Base-by-base conservation (phyloP, 2,113 vertebrate genomes). In the Sakesphorus luctuosus region DNA sequence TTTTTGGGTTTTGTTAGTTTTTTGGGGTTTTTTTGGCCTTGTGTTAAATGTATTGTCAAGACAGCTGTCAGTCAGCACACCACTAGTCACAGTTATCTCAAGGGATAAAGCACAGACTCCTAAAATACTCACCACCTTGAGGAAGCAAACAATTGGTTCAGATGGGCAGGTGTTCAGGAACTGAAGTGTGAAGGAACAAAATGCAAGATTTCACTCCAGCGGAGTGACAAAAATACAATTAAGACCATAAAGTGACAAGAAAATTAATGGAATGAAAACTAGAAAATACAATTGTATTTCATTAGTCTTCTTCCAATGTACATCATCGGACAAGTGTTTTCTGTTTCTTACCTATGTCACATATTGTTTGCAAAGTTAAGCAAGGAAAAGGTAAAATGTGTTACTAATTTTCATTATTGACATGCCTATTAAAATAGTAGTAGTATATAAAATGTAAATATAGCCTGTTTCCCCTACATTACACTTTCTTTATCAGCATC, bases 61-160 rank as follows among this genome's bases (percentile, higher is more conserved):
- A 90, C 65, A 86, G n/a, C 68, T 92, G 91, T 56, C 89, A 84
- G 61, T 95, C 86, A 89, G 23, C 55, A 55, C 78, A 49, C 35
- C 61, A 59, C 38, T 47, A 72, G 68, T 58, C 38, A 53, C 38
- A 58, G 33, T 71, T 84, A 67, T 77, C 76, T 85, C 73, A 84
- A 58, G 77, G 61, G 80, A 89, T 58, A 80, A 93, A 56, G 46
- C 11, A 72, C 35, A 79, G 62, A 75, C 94, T 92, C 53, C 47
- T 72, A 87, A 91, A 92, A 92, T 89, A 92, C 18, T 87, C 47
- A 68, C 9, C 72, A 40, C 18, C 40, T 52, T 2, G 2, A 63
- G 86, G 24, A 90, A 59, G 23, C 35, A 81, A 93, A 56, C 52
- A 94, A 53, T 75, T 55, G 8, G 6, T 53, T 89, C 40, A 63